Percentiles rank a stretch among this genome's conserved stretches.
Conservation (phyloP, 2,888 invertebrate species). For the Cantharis rustica region DNA sequence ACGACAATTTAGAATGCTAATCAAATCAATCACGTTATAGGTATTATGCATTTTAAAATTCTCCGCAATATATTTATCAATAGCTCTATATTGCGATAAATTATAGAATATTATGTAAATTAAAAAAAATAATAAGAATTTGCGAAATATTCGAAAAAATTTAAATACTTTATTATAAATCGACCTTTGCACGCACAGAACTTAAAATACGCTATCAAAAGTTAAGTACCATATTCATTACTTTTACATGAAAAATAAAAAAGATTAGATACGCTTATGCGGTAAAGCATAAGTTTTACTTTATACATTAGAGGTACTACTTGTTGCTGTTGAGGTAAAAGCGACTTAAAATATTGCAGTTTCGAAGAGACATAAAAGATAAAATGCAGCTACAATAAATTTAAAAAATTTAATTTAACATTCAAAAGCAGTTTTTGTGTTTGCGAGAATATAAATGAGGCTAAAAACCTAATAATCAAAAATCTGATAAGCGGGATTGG, state of each 20-base stretch:
- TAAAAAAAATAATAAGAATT: not conserved
- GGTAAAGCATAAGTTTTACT: not conserved
- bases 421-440: not conserved
- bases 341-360: slow-evolving; percentile 36
- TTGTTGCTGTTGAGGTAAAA: slow-evolving; percentile 37
- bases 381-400: not conserved
- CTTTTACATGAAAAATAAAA: not conserved
- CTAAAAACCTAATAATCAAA: not conserved
- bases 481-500: not conserved
- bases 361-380: slow-evolving; percentile 20
- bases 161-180: not conserved
- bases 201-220: not conserved
- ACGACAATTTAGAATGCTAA: not conserved
- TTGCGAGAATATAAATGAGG: not conserved
- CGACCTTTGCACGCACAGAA: not conserved
- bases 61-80: not conserved
- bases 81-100: not conserved
- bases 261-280: not conserved
- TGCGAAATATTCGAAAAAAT: not conserved
- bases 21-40: not conserved
- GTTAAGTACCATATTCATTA: not conserved
- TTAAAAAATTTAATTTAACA: not conserved
- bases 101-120: not conserved
- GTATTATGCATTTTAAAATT: not conserved
- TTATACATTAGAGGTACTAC: slow-evolving; percentile 34